Percentiles rank a stretch among this genome's conserved stretches.
phyloP scores from a whole-genome alignment of 2,797 vertebrate genomes.

The Cyprinella venusta region DNA sequence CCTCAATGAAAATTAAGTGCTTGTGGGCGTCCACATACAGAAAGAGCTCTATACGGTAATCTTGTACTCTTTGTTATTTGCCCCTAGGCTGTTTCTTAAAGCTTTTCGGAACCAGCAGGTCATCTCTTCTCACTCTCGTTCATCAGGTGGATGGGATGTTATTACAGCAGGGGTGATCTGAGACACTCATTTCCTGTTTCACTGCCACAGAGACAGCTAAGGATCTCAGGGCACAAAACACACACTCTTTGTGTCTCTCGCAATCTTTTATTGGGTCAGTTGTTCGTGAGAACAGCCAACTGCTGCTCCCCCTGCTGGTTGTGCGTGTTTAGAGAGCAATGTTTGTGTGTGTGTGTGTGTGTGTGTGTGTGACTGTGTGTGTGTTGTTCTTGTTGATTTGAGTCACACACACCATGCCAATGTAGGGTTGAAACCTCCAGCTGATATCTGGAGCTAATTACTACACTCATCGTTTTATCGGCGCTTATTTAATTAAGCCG shows the following conservation, averaged over 20 bases:
- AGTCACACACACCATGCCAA: constrained; percentile 37
- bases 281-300: constrained; percentile 22
- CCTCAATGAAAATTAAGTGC: constrained; percentile 23
- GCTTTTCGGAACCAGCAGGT: constrained; percentile 46
- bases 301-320: constrained; percentile 36
- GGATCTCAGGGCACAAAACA: constrained; percentile 26
- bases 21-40: constrained; percentile 1
- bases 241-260: not conserved
- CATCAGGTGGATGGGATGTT: constrained; percentile 30
- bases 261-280: constrained; percentile 14
- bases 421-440: constrained; percentile 56
- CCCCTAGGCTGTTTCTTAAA: constrained; percentile 32
- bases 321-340: not conserved
- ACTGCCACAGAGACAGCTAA: constrained; percentile 23
- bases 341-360: not conserved
- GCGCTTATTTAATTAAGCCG: constrained; percentile 70
- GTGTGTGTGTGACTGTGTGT: not conserved
- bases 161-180: constrained; percentile 37
- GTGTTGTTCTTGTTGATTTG: constrained; percentile 18
- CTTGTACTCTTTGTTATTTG: not conserved
- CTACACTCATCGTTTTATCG: constrained; percentile 68
- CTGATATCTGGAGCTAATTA: constrained; percentile 72
- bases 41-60: constrained; percentile 4
- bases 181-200: constrained; percentile 45
- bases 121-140: constrained; percentile 17